phyloP scores from a whole-genome alignment of 2,797 vertebrate species.

The Strix occidentalis region DNA sequence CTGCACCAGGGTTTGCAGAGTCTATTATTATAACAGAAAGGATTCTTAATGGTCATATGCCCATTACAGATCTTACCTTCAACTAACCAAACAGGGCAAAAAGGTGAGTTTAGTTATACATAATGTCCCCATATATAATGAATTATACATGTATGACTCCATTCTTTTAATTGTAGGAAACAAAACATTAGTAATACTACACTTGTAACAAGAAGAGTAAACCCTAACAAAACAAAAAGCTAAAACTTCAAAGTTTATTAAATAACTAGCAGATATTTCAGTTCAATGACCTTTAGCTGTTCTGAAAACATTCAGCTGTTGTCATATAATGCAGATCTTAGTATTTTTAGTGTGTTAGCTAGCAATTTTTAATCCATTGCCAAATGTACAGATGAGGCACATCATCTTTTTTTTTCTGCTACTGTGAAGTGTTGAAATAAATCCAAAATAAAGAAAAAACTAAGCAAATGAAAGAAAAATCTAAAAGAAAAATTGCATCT shows the following conservation, averaged over 20 bases:
- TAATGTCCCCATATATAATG: neutral
- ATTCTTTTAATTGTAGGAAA: constrained; percentile 28
- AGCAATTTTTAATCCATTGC: constrained; percentile 76
- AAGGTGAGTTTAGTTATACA: neutral
- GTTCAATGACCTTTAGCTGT: constrained; percentile 63
- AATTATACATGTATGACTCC: neutral
- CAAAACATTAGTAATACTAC: constrained; percentile 38
- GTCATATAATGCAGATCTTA: constrained; percentile 62
- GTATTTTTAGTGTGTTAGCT: constrained; percentile 73
- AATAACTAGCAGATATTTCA: constrained; percentile 72
- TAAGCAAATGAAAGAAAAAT: constrained; percentile 80
- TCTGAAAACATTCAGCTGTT: constrained; percentile 80
- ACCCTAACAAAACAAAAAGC: constrained; percentile 57
- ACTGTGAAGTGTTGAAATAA: constrained; percentile 85
- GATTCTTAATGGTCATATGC: neutral
- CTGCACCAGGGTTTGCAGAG: neutral
- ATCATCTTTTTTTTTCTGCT: constrained; percentile 83
- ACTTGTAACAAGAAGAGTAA: constrained; percentile 55
- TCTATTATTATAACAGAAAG: neutral
- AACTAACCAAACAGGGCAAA: neutral
- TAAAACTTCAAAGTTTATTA: constrained; percentile 78
- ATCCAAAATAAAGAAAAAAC: constrained; percentile 89
- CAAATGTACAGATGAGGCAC: constrained; percentile 84
- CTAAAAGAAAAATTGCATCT: constrained; percentile 89
- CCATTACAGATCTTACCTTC: neutral